Evolutionary conservation across 2,113 vertebrate species (phyloP).

Genomic region (Cyanoliseus patagonus): DNA sequence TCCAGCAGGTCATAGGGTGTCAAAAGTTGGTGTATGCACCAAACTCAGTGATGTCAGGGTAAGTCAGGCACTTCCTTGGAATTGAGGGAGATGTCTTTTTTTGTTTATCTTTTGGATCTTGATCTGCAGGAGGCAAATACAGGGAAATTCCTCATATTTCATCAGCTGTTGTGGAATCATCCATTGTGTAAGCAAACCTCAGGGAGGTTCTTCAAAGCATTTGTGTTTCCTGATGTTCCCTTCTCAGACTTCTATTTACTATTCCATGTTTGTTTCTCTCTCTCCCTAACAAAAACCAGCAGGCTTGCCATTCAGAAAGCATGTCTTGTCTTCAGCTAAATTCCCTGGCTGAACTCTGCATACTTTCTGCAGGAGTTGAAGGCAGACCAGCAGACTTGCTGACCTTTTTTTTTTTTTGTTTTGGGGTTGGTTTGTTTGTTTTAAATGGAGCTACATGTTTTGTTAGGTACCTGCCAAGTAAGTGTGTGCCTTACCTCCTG

Average conservation of each 20-base stretch:
- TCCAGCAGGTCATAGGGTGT: neutral
- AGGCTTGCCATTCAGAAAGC: neutral
- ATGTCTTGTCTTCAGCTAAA: neutral
- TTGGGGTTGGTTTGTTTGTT: neutral
- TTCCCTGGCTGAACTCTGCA: neutral
- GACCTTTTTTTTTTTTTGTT: neutral
- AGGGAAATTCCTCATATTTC: neutral
- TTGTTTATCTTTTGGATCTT: neutral
- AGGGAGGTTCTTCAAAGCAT: neutral
- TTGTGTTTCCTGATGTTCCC: neutral
- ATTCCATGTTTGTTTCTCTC: neutral
- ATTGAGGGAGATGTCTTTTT: neutral
- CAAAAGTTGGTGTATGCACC: neutral
- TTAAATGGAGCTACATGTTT: neutral
- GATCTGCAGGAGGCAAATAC: neutral
- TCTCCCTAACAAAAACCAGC: neutral
- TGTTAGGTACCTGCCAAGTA: neutral
- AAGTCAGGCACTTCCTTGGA: neutral
- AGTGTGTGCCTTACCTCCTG: neutral
- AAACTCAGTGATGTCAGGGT: neutral
- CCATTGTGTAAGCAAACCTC: neutral
- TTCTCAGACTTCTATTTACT: neutral
- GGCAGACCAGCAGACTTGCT: neutral
- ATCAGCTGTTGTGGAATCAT: neutral
- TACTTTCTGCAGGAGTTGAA: neutral